A percentile compares a stretch with the other conserved stretches of the same genome.
Evolutionary conservation across 2,888 invertebrate species (phyloP).

Genomic region (Drosophila anomalata): DNA sequence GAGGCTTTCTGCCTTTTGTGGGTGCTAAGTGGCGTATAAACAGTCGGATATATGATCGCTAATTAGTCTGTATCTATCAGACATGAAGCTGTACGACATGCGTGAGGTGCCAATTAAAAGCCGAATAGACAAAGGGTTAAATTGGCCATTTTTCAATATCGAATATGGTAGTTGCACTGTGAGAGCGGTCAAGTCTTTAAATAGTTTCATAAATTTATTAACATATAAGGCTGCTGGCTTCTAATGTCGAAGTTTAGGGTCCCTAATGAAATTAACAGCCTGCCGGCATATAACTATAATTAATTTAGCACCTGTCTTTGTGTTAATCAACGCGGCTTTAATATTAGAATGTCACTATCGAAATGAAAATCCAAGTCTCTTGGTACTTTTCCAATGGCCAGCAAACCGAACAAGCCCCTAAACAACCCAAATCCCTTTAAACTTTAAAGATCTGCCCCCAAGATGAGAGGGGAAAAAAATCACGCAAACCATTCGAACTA

Average conservation of each 20-base stretch:
- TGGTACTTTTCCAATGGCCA: conserved; percentile 47
- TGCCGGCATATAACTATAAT: conserved; percentile 40
- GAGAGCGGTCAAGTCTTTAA: conserved; percentile 6
- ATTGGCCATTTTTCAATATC: not conserved
- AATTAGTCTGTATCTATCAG: conserved; percentile 51
- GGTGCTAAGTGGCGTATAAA: conserved; percentile 57
- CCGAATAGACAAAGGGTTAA: conserved; percentile 2
- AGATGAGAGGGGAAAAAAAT: conserved; percentile 38
- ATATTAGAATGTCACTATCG: conserved; percentile 44
- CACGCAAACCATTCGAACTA: conserved; percentile 61
- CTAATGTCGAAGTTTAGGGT: conserved; percentile 2
- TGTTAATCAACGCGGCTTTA: conserved; percentile 52
- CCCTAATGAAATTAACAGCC: conserved; percentile 38
- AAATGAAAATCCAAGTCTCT: conserved; percentile 13
- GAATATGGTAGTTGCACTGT: conserved; percentile 3
- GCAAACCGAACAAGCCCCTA: conserved; percentile 37
- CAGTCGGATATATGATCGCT: conserved; percentile 42
- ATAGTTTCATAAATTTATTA: conserved; percentile 35
- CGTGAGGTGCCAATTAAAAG: conserved; percentile 36
- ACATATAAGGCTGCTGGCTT: conserved; percentile 5
- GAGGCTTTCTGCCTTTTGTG: conserved; percentile 11
- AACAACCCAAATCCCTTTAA: conserved; percentile 1
- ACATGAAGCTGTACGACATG: conserved; percentile 20
- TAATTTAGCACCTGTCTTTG: conserved; percentile 58
- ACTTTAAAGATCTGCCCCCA: conserved; percentile 4